Conservation (phyloP, 2,888 invertebrate genomes). For the Lasioglossum vierecki region DNA sequence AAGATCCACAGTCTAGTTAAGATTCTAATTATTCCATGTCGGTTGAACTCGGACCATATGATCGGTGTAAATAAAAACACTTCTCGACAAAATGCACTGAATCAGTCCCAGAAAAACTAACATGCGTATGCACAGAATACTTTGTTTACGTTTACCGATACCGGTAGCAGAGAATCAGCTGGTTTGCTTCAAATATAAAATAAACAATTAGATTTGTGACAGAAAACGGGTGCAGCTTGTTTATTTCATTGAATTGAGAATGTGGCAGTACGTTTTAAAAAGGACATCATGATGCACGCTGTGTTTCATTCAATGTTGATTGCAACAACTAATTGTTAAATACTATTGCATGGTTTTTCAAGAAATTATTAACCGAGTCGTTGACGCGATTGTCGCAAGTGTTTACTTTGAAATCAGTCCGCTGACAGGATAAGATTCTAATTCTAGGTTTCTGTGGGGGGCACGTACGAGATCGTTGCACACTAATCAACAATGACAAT, state of each 20-base stretch:
- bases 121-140: not conserved
- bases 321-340: not conserved
- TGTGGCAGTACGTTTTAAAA: not conserved
- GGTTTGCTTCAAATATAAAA: not conserved
- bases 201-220: not conserved
- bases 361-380: conserved; percentile 13
- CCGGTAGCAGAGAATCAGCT: not conserved
- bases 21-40: not conserved
- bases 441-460: conserved; percentile 7
- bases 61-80: not conserved
- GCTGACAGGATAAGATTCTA: not conserved
- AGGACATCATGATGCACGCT: not conserved
- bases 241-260: not conserved
- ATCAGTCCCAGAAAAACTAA: not conserved
- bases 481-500: conserved; percentile 44
- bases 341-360: not conserved
- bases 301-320: not conserved
- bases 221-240: not conserved
- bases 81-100: not conserved
- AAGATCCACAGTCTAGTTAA: not conserved
- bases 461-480: conserved; percentile 20
- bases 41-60: not conserved
- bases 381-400: not conserved
- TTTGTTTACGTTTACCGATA: not conserved
- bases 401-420: conserved; percentile 9